Percentiles rank a stretch among this genome's conserved stretches.
These are phyloP conservation scores for Atta texana DNA, from an alignment of 1,140 invertebrate species.

Conservation along the genomic window DNA sequence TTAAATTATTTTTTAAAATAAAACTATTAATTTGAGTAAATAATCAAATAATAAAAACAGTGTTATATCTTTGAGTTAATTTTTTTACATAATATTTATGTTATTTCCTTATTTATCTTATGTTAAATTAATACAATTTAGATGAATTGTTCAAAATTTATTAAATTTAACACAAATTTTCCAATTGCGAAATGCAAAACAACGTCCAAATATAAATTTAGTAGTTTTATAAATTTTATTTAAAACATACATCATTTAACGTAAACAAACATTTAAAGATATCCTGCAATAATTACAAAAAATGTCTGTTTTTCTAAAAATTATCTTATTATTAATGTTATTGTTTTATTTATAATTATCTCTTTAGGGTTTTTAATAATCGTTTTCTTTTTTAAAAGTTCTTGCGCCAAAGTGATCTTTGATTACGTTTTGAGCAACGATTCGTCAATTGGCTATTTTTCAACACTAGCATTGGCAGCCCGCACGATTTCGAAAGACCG, in stretches of 20 bases:
- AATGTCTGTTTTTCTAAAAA: background rate
- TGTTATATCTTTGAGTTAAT: no score
- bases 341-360: background rate
- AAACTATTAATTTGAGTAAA: no score
- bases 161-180: no score
- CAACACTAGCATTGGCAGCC: conserved; percentile 83
- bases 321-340: background rate
- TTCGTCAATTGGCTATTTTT: conserved; percentile 84
- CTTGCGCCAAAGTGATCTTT: conserved; percentile 45
- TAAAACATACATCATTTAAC: background rate
- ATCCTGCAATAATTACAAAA: background rate
- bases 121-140: no score
- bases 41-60: no score
- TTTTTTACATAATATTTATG: no score
- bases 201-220: background rate
- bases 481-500: conserved; percentile 84
- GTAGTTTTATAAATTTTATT: background rate
- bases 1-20: no score
- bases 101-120: no score
- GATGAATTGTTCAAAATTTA: no score
- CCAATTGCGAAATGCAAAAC: background rate
- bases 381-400: conserved; percentile 23
- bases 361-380: background rate
- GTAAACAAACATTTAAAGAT: no score
- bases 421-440: conserved; percentile 52